Percentiles rank a stretch among this genome's conserved stretches.
These are phyloP conservation scores for Labia minor DNA, from an alignment of 2,888 invertebrate species.

Conservation along the genomic window DNA sequence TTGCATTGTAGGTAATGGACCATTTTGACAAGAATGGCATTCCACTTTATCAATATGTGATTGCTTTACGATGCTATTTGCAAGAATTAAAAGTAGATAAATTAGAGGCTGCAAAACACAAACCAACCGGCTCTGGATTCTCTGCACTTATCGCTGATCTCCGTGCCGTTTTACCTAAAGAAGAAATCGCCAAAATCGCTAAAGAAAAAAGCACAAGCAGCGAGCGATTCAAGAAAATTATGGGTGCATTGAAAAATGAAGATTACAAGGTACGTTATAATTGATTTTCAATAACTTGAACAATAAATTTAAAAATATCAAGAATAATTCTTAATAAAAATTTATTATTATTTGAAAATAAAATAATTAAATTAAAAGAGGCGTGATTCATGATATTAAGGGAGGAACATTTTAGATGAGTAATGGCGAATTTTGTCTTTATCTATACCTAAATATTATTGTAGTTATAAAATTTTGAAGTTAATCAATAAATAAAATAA, in stretches of 20 bases:
- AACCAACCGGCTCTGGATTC: not conserved
- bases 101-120: not conserved
- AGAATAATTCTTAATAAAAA: too few species aligned
- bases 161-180: not conserved
- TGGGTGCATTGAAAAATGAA: not conserved
- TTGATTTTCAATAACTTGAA: not conserved
- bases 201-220: conserved; percentile 1
- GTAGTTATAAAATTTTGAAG: too few species aligned
- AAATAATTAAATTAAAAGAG: too few species aligned
- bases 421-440: too few species aligned
- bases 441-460: too few species aligned
- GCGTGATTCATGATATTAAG: too few species aligned
- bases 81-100: not conserved
- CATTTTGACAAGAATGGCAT: not conserved
- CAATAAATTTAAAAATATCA: too few species aligned
- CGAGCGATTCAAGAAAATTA: not conserved
- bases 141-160: not conserved
- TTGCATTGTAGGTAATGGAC: not conserved
- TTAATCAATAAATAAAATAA: too few species aligned
- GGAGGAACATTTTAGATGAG: too few species aligned
- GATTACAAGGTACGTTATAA: not conserved
- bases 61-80: not conserved
- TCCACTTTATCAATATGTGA: not conserved
- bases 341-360: too few species aligned
- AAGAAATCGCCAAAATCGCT: not conserved